Evolutionary conservation across 2,888 invertebrate species (phyloP).

Genomic region (Dorcus hopei): DNA sequence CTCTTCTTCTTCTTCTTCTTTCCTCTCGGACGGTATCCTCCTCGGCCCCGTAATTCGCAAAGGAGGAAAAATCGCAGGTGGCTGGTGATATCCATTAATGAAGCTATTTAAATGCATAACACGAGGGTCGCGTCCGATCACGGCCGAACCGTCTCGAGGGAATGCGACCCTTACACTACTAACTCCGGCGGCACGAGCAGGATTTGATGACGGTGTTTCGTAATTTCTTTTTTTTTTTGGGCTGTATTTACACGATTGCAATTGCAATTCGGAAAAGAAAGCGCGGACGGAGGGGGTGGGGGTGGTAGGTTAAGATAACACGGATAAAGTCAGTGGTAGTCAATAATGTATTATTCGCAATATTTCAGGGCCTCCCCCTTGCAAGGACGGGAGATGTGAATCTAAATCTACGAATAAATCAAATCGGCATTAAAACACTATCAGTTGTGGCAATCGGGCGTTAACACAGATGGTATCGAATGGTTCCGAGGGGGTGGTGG

Average conservation of each 20-base stretch:
- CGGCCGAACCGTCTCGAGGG: slow-evolving; percentile 39
- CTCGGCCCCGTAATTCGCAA: slow-evolving; percentile 8
- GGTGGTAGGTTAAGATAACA: too few relatives aligned
- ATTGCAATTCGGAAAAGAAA: too few relatives aligned
- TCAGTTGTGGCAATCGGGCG: slow-evolving; percentile 45
- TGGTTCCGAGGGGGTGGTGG: neutral
- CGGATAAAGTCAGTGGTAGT: too few relatives aligned
- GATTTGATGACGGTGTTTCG: slow-evolving; percentile 24
- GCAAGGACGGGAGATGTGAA: slow-evolving; percentile 15
- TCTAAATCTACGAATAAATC: slow-evolving; percentile 41
- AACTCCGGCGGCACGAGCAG: slow-evolving; percentile 18
- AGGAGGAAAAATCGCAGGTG: slow-evolving; percentile 44
- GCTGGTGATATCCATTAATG: slow-evolving; percentile 47
- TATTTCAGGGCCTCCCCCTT: neutral
- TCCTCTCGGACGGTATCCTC: slow-evolving; percentile 22
- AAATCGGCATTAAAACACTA: slow-evolving; percentile 46
- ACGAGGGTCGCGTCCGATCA: slow-evolving; percentile 44
- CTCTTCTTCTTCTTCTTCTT: slow-evolving; percentile 29
- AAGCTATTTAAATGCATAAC: slow-evolving; percentile 55
- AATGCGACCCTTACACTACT: slow-evolving; percentile 10
- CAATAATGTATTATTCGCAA: neutral
- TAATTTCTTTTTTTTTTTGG: too few relatives aligned
- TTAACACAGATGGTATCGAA: slow-evolving; percentile 48
- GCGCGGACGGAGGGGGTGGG: too few relatives aligned
- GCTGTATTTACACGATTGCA: too few relatives aligned